These are phyloP conservation scores for Percina caprodes DNA, from an alignment of 2,113 vertebrate genomes.

Conservation along the genomic window DNA sequence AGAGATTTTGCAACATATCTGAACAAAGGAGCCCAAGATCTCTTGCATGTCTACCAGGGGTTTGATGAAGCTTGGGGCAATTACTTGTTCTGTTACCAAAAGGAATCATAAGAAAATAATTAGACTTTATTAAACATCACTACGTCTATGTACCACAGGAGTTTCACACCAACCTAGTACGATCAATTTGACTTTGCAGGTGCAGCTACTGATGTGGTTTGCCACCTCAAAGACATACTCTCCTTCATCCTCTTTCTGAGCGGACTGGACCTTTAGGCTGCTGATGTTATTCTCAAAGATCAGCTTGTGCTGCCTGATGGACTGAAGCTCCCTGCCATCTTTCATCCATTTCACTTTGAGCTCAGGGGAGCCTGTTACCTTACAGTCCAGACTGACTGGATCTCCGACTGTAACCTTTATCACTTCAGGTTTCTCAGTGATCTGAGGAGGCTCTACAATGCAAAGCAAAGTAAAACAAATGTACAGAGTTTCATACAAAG, in stretches of 20 bases:
- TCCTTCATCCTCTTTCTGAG: conserved; percentile 91
- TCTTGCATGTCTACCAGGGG: conserved; percentile 92
- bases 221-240: conserved; percentile 94
- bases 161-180: conserved; percentile 91
- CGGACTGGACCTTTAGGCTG: conserved; percentile 92
- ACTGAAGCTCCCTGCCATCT: conserved; percentile 91
- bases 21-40: conserved; percentile 90
- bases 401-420: conserved; percentile 94
- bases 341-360: conserved; percentile 96
- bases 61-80: conserved; percentile 94
- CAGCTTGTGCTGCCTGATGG: conserved; percentile 93
- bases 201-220: conserved; percentile 94
- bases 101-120: conserved; percentile 70
- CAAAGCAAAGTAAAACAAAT: conserved; percentile 41
- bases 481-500: conserved; percentile 4
- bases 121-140: conserved; percentile 5
- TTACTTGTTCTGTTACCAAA: conserved; percentile 92
- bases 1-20: conserved; percentile 93
- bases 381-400: conserved; percentile 94
- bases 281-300: conserved; percentile 93
- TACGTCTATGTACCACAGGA: not conserved
- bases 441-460: conserved; percentile 91
- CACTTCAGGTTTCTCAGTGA: conserved; percentile 92
- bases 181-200: conserved; percentile 89
- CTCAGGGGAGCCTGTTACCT: conserved; percentile 94